Conservation (phyloP, 2,888 invertebrate genomes). For the Lasioglossum lativentre region DNA sequence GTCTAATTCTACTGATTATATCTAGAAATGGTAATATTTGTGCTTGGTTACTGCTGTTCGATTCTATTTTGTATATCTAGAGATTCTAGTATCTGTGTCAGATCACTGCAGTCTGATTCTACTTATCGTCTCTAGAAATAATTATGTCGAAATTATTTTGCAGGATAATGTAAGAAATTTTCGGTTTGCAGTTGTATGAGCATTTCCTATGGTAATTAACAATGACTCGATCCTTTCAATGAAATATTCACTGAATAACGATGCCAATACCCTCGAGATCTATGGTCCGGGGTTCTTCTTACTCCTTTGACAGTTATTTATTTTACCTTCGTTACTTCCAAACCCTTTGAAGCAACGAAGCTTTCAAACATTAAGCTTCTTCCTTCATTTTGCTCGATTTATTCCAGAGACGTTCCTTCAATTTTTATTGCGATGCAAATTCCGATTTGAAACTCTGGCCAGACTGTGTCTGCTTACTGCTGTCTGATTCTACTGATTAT, state of each 20-base stretch:
- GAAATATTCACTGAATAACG: slow-evolving; percentile 66
- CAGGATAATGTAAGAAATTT: background rate
- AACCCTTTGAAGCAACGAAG: background rate
- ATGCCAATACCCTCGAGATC: slow-evolving; percentile 55
- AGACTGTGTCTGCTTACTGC: too few relatives aligned
- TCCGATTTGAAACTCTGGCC: too few relatives aligned
- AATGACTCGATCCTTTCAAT: slow-evolving; percentile 63
- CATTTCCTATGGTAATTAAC: too few relatives aligned
- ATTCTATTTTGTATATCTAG: too few relatives aligned
- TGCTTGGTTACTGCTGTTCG: too few relatives aligned
- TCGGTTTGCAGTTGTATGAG: background rate
- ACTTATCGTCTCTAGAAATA: background rate
- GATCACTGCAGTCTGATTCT: background rate
- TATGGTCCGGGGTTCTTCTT: background rate
- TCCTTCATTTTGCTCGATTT: background rate
- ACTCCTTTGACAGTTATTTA: slow-evolving; percentile 6
- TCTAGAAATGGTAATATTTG: too few relatives aligned
- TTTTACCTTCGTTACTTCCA: background rate
- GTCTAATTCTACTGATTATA: too few relatives aligned
- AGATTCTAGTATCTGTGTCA: too few relatives aligned
- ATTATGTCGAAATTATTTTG: background rate
- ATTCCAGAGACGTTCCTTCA: too few relatives aligned
- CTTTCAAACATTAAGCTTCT: background rate
- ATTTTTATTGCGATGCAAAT: too few relatives aligned
- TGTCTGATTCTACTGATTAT: too few relatives aligned